These are phyloP conservation scores for Hylyphantes graminicola DNA, from an alignment of 1,140 invertebrate genomes.

Conservation along the genomic window DNA sequence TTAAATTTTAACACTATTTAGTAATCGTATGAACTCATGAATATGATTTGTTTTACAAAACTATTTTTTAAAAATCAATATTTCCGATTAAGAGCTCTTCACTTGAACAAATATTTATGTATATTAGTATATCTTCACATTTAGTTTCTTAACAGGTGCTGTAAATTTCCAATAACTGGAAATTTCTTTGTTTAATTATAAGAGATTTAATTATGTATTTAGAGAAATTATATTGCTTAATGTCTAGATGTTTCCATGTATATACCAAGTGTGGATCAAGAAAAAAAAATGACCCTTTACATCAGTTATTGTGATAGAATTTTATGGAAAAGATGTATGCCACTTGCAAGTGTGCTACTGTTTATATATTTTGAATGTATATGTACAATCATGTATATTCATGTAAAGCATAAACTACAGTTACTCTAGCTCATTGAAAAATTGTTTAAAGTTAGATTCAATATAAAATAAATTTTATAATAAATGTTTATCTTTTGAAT, in stretches of 20 bases:
- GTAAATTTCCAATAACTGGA: slow-evolving; percentile 1
- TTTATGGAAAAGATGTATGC: slow-evolving; percentile 17
- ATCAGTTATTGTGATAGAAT: slow-evolving; percentile 30
- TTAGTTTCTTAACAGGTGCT: slow-evolving; percentile 12
- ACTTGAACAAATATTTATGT: too few relatives aligned
- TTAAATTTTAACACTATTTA: too few relatives aligned
- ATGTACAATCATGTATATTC: slow-evolving; percentile 14
- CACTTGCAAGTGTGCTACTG: slow-evolving; percentile 10
- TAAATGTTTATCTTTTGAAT: background rate
- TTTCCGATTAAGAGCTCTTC: too few relatives aligned
- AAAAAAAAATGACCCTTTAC: background rate
- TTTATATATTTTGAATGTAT: slow-evolving; percentile 18
- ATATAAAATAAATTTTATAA: background rate
- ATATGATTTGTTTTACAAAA: too few relatives aligned
- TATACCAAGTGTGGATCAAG: background rate
- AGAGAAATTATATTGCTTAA: too few relatives aligned
- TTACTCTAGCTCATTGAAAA: slow-evolving; percentile 13
- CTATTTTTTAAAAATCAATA: too few relatives aligned
- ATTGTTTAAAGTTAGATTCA: slow-evolving; percentile 12
- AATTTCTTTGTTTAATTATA: slow-evolving; percentile 15
- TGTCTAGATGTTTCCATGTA: too few relatives aligned
- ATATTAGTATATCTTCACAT: too few relatives aligned
- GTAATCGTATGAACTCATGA: too few relatives aligned
- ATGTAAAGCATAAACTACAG: slow-evolving; percentile 15
- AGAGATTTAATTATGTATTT: background rate